A percentile compares a stretch with the other conserved stretches of the same genome.
phyloP scores from a whole-genome alignment of 2,797 vertebrate species.

The Ctenochaetus hawaiiensis region DNA sequence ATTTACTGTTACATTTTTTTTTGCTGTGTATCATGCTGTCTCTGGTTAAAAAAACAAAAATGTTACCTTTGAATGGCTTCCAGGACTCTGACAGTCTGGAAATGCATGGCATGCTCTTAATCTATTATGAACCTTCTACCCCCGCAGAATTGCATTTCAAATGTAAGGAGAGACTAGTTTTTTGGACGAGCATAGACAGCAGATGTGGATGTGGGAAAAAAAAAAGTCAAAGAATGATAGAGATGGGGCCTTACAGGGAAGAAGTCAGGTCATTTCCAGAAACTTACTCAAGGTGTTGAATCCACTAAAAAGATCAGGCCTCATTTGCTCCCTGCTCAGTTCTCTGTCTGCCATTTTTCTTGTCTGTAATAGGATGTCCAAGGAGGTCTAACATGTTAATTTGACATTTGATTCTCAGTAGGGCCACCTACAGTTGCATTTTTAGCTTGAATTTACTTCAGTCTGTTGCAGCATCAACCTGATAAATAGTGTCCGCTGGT shows the following conservation, averaged over 20 bases:
- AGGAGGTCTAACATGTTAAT: slow-evolving; percentile 63
- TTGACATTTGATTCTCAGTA: slow-evolving; percentile 72
- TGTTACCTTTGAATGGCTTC: slow-evolving; percentile 76
- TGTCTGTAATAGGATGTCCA: slow-evolving; percentile 30
- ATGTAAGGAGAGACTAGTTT: slow-evolving; percentile 58
- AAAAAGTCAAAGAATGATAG: slow-evolving; percentile 37
- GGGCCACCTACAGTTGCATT: slow-evolving; percentile 56
- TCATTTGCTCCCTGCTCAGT: slow-evolving; percentile 36
- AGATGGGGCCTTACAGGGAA: slow-evolving; percentile 26
- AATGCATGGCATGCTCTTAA: slow-evolving; percentile 77
- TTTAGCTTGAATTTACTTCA: slow-evolving; percentile 45
- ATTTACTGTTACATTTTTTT: slow-evolving; percentile 41
- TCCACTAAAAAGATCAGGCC: slow-evolving; percentile 33
- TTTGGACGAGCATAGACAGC: slow-evolving; percentile 42
- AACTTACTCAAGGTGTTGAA: slow-evolving; percentile 45
- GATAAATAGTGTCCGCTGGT: slow-evolving; percentile 53
- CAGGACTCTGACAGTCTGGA: slow-evolving; percentile 75
- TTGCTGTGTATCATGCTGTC: slow-evolving; percentile 54
- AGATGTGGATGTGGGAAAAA: slow-evolving; percentile 45
- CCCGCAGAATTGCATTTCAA: slow-evolving; percentile 69
- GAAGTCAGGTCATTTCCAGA: slow-evolving; percentile 53
- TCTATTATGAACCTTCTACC: slow-evolving; percentile 72
- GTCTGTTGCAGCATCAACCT: slow-evolving; percentile 51
- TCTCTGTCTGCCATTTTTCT: slow-evolving; percentile 24
- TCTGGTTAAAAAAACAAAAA: slow-evolving; percentile 56